A percentile compares a stretch with the other conserved stretches of the same genome.
Evolutionary conservation across 2,888 invertebrate species (phyloP).

Genomic region (Taphrorychus bicolor): DNA sequence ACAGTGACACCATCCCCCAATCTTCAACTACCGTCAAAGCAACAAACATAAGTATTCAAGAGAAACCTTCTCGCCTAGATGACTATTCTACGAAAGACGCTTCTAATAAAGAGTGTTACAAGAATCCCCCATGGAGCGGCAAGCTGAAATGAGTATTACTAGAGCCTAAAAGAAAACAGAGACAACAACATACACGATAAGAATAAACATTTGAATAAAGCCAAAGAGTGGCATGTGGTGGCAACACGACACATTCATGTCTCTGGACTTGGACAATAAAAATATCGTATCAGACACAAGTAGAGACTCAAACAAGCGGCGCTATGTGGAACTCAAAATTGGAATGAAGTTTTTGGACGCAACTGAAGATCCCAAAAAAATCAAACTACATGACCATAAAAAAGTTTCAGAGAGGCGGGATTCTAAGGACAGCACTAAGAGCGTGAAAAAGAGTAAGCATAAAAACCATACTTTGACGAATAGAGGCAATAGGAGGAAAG

Average conservation of each 20-base stretch:
- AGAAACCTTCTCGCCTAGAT: conserved; percentile 43
- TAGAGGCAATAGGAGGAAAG: conserved; percentile 47
- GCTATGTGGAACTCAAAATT: conserved; percentile 72
- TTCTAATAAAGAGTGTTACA: conserved; percentile 37
- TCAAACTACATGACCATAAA: conserved; percentile 63
- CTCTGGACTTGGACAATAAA: conserved; percentile 63
- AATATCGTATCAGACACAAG: conserved; percentile 44
- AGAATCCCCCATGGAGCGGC: conserved; percentile 55
- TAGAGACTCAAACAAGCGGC: conserved; percentile 61
- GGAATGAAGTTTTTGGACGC: conserved; percentile 72
- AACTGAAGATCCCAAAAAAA: conserved; percentile 68
- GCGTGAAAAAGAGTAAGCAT: conserved; percentile 61
- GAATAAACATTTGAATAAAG: conserved; percentile 52
- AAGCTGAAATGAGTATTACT: conserved; percentile 59
- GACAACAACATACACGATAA: conserved; percentile 64
- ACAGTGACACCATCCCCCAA: conserved; percentile 55
- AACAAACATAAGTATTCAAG: conserved; percentile 56
- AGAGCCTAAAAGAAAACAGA: conserved; percentile 60
- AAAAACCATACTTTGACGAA: conserved; percentile 65
- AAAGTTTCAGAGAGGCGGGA: conserved; percentile 70
- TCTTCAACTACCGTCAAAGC: conserved; percentile 38
- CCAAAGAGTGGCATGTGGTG: conserved; percentile 48
- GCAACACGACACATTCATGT: conserved; percentile 61
- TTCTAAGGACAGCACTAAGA: conserved; percentile 69
- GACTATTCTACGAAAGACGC: conserved; percentile 41